Percentiles rank a stretch among this genome's conserved stretches.
Conservation (phyloP, 64 coral and sea anemone species). For the Exaiptasia diaphana region DNA sequence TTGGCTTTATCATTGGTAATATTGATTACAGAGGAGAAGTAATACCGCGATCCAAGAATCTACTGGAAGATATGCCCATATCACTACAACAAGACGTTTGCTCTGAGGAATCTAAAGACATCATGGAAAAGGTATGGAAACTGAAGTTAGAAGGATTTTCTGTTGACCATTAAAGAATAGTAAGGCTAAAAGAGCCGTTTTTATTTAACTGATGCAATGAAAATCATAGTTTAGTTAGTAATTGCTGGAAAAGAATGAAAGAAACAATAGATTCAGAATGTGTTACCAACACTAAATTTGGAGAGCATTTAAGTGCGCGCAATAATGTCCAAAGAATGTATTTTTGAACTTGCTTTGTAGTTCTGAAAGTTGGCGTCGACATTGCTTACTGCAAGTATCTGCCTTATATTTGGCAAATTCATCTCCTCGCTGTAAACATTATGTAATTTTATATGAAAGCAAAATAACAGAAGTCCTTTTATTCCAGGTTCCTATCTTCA, state of each 20-base stretch:
- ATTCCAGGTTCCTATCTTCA: constrained; percentile 78
- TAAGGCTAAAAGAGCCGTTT: background rate
- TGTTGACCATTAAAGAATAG: background rate
- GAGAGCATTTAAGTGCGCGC: no score
- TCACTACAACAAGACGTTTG: constrained; percentile 72
- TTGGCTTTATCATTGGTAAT: no score
- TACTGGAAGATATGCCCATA: constrained; percentile 78
- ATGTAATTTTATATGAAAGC: no score
- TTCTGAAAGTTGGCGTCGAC: no score
- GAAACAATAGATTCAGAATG: no score
- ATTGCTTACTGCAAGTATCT: no score
- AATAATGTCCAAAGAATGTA: no score
- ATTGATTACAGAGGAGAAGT: constrained; percentile 55
- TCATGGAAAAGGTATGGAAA: constrained; percentile 60
- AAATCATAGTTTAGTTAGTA: background rate
- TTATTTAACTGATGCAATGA: background rate
- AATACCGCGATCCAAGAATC: constrained; percentile 56
- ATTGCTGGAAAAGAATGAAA: background rate
- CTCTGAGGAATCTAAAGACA: constrained; percentile 24
- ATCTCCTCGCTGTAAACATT: no score
- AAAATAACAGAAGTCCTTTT: background rate
- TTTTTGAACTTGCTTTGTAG: no score
- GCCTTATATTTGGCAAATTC: no score
- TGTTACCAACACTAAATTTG: no score
- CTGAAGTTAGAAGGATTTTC: no score